These are phyloP conservation scores for Aplochiton taeniatus DNA, from an alignment of 2,797 vertebrate species.

Conservation along the genomic window DNA sequence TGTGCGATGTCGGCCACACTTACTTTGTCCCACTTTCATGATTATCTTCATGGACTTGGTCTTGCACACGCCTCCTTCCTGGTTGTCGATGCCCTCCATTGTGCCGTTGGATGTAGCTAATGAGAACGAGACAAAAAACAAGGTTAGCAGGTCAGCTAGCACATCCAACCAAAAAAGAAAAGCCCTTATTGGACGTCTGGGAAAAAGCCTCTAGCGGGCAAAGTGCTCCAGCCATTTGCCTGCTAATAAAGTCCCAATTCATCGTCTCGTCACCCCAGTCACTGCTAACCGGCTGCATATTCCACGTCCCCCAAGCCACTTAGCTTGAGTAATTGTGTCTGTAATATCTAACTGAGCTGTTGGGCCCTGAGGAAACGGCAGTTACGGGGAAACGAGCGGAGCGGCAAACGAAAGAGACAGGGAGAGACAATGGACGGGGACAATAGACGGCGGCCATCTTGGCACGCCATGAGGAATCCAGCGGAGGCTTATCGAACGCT, in stretches of 20 bases:
- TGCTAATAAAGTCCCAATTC: slow-evolving; percentile 57
- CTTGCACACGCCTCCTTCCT: slow-evolving; percentile 97
- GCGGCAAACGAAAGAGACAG: slow-evolving; percentile 14
- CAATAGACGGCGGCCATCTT: slow-evolving; percentile 32
- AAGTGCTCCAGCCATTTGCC: slow-evolving; percentile 44
- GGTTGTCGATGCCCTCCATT: slow-evolving; percentile 97
- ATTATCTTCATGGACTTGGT: slow-evolving; percentile 99
- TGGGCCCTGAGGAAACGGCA: slow-evolving; percentile 44
- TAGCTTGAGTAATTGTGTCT: slow-evolving; percentile 59
- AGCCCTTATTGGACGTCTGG: slow-evolving; percentile 3
- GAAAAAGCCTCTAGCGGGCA: slow-evolving; percentile 13
- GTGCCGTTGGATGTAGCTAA: slow-evolving; percentile 97
- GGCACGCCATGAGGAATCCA: slow-evolving; percentile 29
- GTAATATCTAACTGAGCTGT: slow-evolving; percentile 57
- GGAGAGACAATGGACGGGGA: slow-evolving; percentile 2
- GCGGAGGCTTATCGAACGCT: slow-evolving; percentile 22
- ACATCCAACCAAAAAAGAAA: neutral
- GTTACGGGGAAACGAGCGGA: slow-evolving; percentile 26
- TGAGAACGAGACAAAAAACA: slow-evolving; percentile 19
- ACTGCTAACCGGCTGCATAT: slow-evolving; percentile 26
- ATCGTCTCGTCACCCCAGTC: slow-evolving; percentile 42
- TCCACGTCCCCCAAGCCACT: slow-evolving; percentile 58
- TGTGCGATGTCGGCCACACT: slow-evolving; percentile 60
- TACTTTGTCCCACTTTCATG: slow-evolving; percentile 99
- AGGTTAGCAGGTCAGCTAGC: slow-evolving; percentile 18